Percentiles rank a stretch among this genome's conserved stretches.
Conservation (phyloP, 1,140 invertebrate species). For the Planococcus citri region DNA sequence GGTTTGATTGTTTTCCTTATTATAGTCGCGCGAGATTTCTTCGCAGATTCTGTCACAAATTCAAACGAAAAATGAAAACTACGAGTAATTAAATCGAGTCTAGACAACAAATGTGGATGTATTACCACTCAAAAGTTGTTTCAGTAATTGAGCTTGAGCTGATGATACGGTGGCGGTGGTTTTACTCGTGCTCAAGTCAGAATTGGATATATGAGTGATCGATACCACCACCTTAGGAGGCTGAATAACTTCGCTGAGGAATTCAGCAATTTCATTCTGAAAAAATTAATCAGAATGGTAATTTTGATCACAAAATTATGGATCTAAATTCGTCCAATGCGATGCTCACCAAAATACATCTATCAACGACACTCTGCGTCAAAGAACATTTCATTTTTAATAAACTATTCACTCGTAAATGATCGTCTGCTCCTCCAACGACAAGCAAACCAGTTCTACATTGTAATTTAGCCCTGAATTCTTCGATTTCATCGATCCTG, state of each 20-base stretch:
- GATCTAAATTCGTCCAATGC: not conserved
- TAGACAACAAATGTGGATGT: no score
- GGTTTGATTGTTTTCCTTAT: not conserved
- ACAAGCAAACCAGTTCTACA: slow-evolving; percentile 64
- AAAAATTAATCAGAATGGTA: not conserved
- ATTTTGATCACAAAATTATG: not conserved
- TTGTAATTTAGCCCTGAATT: slow-evolving; percentile 56
- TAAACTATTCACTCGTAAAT: slow-evolving; percentile 52
- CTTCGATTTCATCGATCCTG: slow-evolving; percentile 60
- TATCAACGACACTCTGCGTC: slow-evolving; percentile 70
- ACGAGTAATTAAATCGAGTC: not conserved
- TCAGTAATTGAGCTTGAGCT: not conserved
- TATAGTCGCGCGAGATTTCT: not conserved
- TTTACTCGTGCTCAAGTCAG: not conserved
- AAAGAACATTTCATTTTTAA: slow-evolving; percentile 59
- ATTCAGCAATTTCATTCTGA: slow-evolving; percentile 8
- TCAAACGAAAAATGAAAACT: not conserved
- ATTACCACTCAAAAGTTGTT: not conserved
- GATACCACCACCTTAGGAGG: not conserved
- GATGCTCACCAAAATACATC: slow-evolving; percentile 46
- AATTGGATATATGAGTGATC: not conserved
- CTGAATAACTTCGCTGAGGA: not conserved
- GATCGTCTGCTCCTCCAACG: slow-evolving; percentile 69
- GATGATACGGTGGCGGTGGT: not conserved
- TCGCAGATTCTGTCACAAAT: not conserved